A percentile compares a stretch with the other conserved stretches of the same genome.
Evolutionary conservation across 2,797 vertebrate species (phyloP).

Genomic region (Chelidonichthys spinosus): DNA sequence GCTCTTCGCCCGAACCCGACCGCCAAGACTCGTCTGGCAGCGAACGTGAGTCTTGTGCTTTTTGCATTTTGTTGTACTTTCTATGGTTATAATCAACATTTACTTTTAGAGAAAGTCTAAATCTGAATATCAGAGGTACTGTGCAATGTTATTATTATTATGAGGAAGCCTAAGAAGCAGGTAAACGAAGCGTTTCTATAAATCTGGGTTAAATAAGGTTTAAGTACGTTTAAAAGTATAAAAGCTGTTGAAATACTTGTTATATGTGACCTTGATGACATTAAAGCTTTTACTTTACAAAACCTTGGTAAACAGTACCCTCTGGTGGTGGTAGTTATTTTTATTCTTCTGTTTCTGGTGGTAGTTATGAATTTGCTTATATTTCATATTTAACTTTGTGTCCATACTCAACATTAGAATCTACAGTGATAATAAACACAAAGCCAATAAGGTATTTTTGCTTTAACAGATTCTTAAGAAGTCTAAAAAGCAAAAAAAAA

Average conservation of each 20-base stretch:
- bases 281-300: neutral
- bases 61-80: neutral
- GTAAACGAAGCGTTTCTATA: neutral
- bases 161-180: neutral
- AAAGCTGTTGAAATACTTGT: neutral
- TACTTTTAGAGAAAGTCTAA: neutral
- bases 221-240: neutral
- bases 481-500: no score
- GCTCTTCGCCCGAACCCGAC: conserved; percentile 95
- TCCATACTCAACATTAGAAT: neutral
- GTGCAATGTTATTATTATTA: neutral
- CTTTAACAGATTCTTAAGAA: no score
- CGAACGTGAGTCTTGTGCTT: conserved; percentile 84
- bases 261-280: neutral
- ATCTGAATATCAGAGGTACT: neutral
- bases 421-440: neutral
- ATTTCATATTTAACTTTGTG: neutral
- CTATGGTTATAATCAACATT: neutral
- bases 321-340: conserved; percentile 6
- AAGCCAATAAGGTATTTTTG: neutral
- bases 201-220: neutral
- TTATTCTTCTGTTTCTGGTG: neutral
- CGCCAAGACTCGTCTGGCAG: conserved; percentile 96
- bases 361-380: neutral
- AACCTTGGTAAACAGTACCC: neutral